Evolutionary conservation across 2,113 vertebrate genomes (phyloP), one percentile per base, ranked within the genome.

Genomic region (Carassius gibelio): DNA sequence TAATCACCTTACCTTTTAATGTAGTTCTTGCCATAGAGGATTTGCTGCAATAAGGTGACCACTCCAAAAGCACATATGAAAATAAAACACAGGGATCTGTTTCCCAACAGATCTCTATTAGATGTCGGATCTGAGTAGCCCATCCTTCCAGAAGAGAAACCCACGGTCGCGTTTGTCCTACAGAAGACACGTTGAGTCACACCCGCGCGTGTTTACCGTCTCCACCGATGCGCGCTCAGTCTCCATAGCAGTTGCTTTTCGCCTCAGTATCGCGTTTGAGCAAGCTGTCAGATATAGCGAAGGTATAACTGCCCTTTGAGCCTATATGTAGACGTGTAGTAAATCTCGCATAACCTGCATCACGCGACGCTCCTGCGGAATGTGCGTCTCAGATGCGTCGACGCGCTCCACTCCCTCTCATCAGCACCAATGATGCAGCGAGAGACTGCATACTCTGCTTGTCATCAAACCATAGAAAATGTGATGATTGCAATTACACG

Each of bases 31-130:
- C 97, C 97, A 0, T 97, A 98, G n/a, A 99, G 95, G 88, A 99
- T 97, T 93, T 99, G 97, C 90, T 99, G 98, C 92, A 99, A 93
- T 88, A 99, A 94, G 81, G 98, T 99, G 91, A 99, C 98, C 89
- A 99, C 92, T 30, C 97, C 98, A 87, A 99, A 99, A 86, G 97
- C 97, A 94, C 98, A 99, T 93, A 99, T 97, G 92, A 99, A 99
- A 84, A 99, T 99, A 90, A 99, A 99, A 88, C 98, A 97, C 92
- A 99, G 95, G 90, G 97, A 98, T 91, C 97, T 94, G 92, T 96
- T 99, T 87, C 98, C 98, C 91, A 99, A 92, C 90, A 99, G 89
- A 88, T 99, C 98, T 91, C 97, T 95, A 91, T 94, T 96, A 0
- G 97, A 95, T 90, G 97, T 96, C 48, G 97, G 97, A 93, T 99